These are phyloP conservation scores for Heterotilapia buettikoferi DNA, from an alignment of 2,113 vertebrate species.

Conservation along the genomic window DNA sequence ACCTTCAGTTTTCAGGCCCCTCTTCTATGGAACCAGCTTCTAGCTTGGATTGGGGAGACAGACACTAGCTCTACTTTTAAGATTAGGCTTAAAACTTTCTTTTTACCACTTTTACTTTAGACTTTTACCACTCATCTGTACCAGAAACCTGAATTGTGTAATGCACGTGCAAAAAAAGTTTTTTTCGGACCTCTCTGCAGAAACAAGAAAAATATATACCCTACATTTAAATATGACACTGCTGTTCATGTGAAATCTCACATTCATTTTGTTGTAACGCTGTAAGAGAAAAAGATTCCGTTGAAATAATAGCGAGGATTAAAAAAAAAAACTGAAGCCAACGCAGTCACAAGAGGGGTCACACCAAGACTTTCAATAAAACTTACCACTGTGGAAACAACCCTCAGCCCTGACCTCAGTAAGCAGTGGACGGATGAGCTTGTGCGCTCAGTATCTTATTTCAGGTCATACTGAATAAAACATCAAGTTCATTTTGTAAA, in stretches of 20 bases:
- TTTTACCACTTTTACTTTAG: background rate
- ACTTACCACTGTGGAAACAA: background rate
- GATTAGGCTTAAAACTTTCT: background rate
- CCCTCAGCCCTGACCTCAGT: background rate
- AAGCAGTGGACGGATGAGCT: background rate
- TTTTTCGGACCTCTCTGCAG: background rate
- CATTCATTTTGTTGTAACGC: background rate
- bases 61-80: background rate
- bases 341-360: background rate
- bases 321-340: background rate
- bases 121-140: background rate
- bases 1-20: background rate
- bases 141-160: background rate
- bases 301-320: background rate
- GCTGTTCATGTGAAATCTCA: background rate
- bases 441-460: background rate
- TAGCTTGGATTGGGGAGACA: background rate
- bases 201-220: background rate
- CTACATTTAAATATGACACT: background rate
- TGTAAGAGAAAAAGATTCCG: background rate
- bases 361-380: too few relatives aligned
- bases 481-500: background rate
- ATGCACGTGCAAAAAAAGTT: accelerated
- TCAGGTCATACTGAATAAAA: background rate
- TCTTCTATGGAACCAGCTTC: background rate